Evolutionary conservation across 2,113 vertebrate species (phyloP).

Genomic region (Rhagologus leucostigma): DNA sequence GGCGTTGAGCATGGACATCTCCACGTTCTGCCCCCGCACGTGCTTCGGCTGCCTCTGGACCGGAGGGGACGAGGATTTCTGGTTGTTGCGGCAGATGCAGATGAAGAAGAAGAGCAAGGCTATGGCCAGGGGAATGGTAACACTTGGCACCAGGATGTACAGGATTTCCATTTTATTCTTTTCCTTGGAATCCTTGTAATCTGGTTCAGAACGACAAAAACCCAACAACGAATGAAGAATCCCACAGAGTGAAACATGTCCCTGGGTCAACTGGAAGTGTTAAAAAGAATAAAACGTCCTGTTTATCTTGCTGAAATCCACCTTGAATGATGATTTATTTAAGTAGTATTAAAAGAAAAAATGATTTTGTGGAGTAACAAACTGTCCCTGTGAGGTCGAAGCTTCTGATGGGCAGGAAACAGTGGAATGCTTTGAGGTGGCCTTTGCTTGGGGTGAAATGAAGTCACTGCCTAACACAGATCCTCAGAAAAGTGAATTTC

Average conservation of each 20-base stretch:
- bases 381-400: neutral
- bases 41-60: constrained; percentile 89
- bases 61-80: constrained; percentile 85
- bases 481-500: neutral
- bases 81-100: constrained; percentile 95
- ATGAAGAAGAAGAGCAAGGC: constrained; percentile 97
- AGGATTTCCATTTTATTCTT: constrained; percentile 94
- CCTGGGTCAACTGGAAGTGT: neutral
- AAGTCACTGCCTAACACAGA: neutral
- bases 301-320: neutral
- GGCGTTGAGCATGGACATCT: constrained; percentile 96
- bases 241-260: neutral
- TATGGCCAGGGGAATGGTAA: constrained; percentile 91
- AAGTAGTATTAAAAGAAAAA: neutral
- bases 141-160: constrained; percentile 95
- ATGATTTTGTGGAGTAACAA: neutral
- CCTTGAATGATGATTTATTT: neutral
- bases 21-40: constrained; percentile 92
- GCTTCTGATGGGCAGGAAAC: neutral
- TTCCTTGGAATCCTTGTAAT: constrained; percentile 89
- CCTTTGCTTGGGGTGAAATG: neutral
- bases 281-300: neutral
- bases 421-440: neutral
- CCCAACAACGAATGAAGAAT: neutral
- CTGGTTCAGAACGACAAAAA: constrained; percentile 52